Base-by-base conservation (phyloP, 2,113 vertebrate genomes). In the Colistium nudipinnis region DNA sequence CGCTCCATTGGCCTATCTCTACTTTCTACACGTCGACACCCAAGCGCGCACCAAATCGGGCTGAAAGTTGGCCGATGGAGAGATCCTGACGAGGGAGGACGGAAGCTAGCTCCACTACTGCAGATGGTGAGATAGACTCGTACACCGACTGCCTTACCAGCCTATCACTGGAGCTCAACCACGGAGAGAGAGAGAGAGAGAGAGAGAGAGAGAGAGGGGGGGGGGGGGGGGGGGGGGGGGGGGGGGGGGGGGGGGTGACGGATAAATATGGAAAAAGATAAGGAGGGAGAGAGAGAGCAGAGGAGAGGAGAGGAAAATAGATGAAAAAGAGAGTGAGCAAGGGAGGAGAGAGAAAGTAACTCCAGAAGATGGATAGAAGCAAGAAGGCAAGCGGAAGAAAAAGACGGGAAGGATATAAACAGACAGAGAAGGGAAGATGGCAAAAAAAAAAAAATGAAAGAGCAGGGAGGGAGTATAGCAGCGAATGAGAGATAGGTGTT, bases 121-220 rank as follows among this genome's bases (percentile, higher is more conserved):
- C 89, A 92, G 95, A 95, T 95, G 94, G 95, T 93, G 93, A 94
- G 93, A 93, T 92, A 94, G 94, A 94, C 94, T 95, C 94, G 92
- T 93, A 95, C 91, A 92, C 94, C 87, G 95, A 95, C 94, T 94
- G 95, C 95, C 95, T 92, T 94, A 93, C 93, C 93, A 95, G 94
- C 95, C 96, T 96, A 96, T 96, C 96, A 94, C 93, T 94, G 94
- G 91, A 84, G 86, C 93, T 94, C 87, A 90, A 90, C 79, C 78
- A 86, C 71, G 83, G 69, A 85, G 70, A 51, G 84, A 38, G 71
- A 47, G 77, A 45, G 41, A 54, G 64, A 35, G 71, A 51, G 39
- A 41, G 68, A 20, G 55, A 7, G 63, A 70, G 74, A 27, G 60
- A 69, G 62, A 19, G 43, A 13, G 66, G 24, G 9, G 31, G 66